Evolutionary conservation across 2,797 vertebrate genomes (phyloP).

Genomic region (Gymnothorax javanicus): DNA sequence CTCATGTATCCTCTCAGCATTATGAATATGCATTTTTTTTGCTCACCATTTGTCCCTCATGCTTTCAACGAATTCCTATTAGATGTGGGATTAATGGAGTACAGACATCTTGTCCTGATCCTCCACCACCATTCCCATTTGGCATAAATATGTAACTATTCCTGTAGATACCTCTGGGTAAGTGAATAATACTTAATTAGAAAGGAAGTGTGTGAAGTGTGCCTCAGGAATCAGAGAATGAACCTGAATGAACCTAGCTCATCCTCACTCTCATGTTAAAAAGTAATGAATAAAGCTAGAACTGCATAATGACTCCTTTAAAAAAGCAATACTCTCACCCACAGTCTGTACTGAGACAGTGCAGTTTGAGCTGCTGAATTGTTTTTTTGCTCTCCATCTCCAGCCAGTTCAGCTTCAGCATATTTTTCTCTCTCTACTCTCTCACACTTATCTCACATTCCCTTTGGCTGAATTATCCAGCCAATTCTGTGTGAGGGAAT

Average conservation of each 20-base stretch:
- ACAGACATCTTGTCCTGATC: neutral
- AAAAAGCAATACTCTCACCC: neutral
- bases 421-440: neutral
- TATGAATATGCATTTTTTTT: neutral
- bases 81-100: neutral
- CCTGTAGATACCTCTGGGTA: neutral
- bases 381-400: neutral
- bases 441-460: too few relatives aligned
- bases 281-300: neutral
- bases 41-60: neutral
- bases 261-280: neutral
- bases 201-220: neutral
- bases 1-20: neutral
- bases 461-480: neutral
- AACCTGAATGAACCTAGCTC: neutral
- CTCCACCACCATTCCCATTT: neutral
- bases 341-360: neutral
- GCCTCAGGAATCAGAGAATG: neutral
- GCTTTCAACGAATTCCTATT: neutral
- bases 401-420: neutral
- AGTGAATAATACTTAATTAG: neutral
- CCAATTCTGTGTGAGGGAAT: neutral
- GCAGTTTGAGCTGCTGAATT: neutral
- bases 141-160: neutral
- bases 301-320: neutral